phyloP scores from a whole-genome alignment of 2,797 vertebrate species.

The Salmo trutta region DNA sequence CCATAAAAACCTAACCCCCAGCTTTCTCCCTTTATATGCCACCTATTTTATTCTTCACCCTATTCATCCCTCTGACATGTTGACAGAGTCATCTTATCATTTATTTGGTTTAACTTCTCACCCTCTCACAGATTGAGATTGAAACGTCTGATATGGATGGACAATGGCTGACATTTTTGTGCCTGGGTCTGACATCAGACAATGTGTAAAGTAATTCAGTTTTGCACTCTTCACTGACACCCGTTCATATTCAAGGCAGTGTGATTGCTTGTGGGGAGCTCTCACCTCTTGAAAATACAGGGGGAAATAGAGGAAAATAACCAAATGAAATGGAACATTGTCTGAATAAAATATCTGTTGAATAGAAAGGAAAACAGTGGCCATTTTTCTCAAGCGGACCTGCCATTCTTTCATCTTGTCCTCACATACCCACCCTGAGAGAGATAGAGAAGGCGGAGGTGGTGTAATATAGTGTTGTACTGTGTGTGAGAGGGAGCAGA shows the following conservation, averaged over 20 bases:
- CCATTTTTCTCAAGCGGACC: not conserved
- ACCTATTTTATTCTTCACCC: not conserved
- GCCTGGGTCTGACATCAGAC: not conserved
- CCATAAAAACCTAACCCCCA: slow-evolving; percentile 19
- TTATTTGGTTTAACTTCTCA: not conserved
- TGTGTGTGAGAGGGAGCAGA: slow-evolving; percentile 20
- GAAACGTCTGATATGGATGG: not conserved
- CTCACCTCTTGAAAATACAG: not conserved
- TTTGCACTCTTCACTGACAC: not conserved
- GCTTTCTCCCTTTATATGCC: not conserved
- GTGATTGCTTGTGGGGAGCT: not conserved
- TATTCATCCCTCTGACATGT: not conserved
- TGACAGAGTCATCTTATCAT: not conserved
- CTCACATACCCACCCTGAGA: not conserved
- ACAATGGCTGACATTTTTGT: not conserved
- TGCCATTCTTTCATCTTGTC: slow-evolving; percentile 1
- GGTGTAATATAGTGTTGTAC: slow-evolving; percentile 32
- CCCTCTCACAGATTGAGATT: not conserved
- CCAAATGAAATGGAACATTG: not conserved
- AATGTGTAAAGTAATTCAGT: not conserved
- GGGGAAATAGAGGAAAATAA: not conserved
- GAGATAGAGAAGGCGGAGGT: slow-evolving; percentile 44
- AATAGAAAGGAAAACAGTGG: not conserved
- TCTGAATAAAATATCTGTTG: not conserved
- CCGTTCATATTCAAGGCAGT: not conserved